These are phyloP conservation scores for Glandiceps talaboti DNA, from an alignment of 53 echinoderm and acorn worm genomes.

Conservation along the genomic window DNA sequence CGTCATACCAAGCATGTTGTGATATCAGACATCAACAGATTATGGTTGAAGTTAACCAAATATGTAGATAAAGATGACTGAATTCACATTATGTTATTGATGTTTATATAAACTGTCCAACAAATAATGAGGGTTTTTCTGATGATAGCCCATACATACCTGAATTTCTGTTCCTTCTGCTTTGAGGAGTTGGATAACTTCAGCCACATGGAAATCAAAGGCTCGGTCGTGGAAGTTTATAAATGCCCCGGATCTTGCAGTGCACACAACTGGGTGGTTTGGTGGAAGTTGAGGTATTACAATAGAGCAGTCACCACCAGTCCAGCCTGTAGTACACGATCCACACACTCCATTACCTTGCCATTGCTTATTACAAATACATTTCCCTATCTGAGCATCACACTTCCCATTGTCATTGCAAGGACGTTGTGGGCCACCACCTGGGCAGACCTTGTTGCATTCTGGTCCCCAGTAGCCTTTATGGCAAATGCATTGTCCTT, in stretches of 20 bases:
- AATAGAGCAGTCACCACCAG: conserved; percentile 55
- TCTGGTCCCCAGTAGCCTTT: conserved; percentile 58
- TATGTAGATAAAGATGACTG: no score
- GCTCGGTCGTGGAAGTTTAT: conserved; percentile 38
- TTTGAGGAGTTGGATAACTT: conserved; percentile 29
- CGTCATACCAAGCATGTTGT: no score
- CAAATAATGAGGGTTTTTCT: no score
- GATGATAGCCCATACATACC: no score
- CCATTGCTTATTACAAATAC: conserved; percentile 52
- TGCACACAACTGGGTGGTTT: conserved; percentile 22
- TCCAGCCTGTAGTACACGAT: conserved; percentile 40
- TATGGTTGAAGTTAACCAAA: no score
- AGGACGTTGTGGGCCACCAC: conserved; percentile 42
- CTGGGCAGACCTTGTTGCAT: conserved; percentile 48
- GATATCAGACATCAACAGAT: no score
- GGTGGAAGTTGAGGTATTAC: conserved; percentile 20
- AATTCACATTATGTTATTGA: no score
- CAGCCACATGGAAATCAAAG: conserved; percentile 32
- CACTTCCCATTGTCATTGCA: conserved; percentile 50
- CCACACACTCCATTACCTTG: conserved; percentile 41
- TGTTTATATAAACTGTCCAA: no score
- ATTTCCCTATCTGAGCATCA: conserved; percentile 38
- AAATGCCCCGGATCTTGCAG: conserved; percentile 29
- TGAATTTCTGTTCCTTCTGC: conserved; percentile 48
- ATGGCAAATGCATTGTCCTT: conserved; percentile 35